phyloP scores from a whole-genome alignment of 2,888 invertebrate genomes.

The Coelinius sp. region DNA sequence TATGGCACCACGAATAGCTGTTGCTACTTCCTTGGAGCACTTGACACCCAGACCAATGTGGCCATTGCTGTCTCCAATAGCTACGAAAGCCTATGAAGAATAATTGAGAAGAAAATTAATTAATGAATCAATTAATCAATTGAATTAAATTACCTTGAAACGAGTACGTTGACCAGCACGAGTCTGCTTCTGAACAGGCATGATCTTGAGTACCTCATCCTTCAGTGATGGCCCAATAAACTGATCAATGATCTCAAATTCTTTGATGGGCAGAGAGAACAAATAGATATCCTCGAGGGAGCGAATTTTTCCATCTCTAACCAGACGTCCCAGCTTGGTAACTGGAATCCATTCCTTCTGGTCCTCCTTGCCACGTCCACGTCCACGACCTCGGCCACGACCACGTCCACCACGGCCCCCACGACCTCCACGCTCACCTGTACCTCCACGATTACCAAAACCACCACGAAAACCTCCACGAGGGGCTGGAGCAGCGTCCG shows the following conservation, averaged over 20 bases:
- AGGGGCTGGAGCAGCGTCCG: constrained; percentile 98
- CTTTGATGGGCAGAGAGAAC: constrained; percentile 99
- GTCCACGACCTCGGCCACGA: constrained; percentile 85
- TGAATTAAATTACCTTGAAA: constrained; percentile 81
- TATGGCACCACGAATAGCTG: constrained; percentile 99
- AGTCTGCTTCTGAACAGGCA: constrained; percentile 99
- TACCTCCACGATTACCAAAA: constrained; percentile 81
- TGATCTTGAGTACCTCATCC: constrained; percentile 99
- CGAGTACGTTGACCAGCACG: constrained; percentile 99
- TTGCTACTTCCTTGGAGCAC: constrained; percentile 99
- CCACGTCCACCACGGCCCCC: constrained; percentile 80
- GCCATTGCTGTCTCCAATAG: constrained; percentile 98
- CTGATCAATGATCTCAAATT: constrained; percentile 98
- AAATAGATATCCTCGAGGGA: constrained; percentile 98
- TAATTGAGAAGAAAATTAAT: too few species aligned
- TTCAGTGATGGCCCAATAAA: constrained; percentile 94
- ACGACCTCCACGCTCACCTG: constrained; percentile 77
- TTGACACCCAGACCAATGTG: constrained; percentile 99
- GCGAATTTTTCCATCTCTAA: constrained; percentile 95
- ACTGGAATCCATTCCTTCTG: constrained; percentile 99
- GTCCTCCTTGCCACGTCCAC: constrained; percentile 93
- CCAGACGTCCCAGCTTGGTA: constrained; percentile 97
- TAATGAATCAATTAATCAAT: not conserved
- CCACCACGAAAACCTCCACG: constrained; percentile 93
- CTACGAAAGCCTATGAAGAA: constrained; percentile 80